Evolutionary conservation across 92 coral and sea anemone genomes (phyloP).

Genomic region (Epizoanthus scotinus): DNA sequence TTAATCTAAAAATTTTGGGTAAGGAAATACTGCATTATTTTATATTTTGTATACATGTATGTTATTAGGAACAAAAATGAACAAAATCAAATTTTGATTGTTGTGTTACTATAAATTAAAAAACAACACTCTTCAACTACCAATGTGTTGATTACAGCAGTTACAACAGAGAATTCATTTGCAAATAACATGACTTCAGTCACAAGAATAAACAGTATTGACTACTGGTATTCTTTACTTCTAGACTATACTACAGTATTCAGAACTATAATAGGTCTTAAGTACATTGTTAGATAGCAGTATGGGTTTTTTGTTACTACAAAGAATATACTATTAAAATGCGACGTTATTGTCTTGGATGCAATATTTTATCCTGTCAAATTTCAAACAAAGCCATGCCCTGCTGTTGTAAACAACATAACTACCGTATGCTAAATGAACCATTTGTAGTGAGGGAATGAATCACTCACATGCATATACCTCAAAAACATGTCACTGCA

Average conservation of each 20-base stretch:
- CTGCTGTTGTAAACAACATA: constrained; percentile 12
- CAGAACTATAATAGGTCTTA: neutral
- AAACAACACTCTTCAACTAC: neutral
- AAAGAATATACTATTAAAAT: neutral
- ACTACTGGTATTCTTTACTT: too few relatives aligned
- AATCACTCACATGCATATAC: too few relatives aligned
- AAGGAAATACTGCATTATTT: too few relatives aligned
- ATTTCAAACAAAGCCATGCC: neutral
- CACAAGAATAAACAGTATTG: too few relatives aligned
- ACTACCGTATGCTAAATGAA: neutral
- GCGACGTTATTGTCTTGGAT: neutral
- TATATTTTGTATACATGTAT: too few relatives aligned
- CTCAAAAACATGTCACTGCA: neutral
- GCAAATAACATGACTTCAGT: too few relatives aligned
- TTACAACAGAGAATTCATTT: neutral
- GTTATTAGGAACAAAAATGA: too few relatives aligned
- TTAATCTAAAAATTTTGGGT: too few relatives aligned
- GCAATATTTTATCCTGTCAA: constrained; percentile 11
- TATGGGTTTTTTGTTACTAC: neutral
- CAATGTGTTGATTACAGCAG: too few relatives aligned
- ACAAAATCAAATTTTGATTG: too few relatives aligned
- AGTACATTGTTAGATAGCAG: neutral
- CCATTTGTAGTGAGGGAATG: neutral
- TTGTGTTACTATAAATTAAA: too few relatives aligned
- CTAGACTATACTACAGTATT: too few relatives aligned